Percentiles rank a stretch among this genome's conserved stretches.
phyloP scores from a whole-genome alignment of 2,113 vertebrate genomes.

The Antigone vipio region DNA sequence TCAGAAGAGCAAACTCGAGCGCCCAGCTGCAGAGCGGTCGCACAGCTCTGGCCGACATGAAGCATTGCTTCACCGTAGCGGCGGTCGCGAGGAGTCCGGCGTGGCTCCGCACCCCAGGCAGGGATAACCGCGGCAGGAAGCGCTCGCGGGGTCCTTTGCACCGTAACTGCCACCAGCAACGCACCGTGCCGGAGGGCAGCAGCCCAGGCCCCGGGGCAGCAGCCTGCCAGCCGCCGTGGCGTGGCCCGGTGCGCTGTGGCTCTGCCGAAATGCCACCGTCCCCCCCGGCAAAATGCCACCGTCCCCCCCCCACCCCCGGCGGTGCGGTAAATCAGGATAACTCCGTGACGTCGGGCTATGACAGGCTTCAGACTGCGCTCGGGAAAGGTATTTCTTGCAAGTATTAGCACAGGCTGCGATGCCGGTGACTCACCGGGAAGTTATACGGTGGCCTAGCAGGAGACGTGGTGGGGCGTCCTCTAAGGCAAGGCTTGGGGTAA shows the following conservation, averaged over 20 bases:
- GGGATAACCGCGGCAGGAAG: neutral
- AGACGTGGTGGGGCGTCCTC: too few relatives aligned
- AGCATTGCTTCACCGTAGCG: accelerated
- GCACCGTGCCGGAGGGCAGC: accelerated
- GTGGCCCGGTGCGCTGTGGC: neutral
- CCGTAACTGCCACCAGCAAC: neutral
- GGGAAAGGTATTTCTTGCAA: neutral
- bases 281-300: neutral
- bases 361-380: neutral
- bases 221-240: neutral
- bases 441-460: neutral
- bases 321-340: neutral
- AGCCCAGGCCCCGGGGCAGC: neutral
- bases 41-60: accelerated
- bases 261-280: neutral
- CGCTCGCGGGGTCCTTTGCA: neutral
- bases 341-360: neutral
- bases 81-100: accelerated
- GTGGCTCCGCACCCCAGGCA: too few relatives aligned
- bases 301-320: neutral
- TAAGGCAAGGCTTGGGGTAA: neutral
- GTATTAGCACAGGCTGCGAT: neutral
- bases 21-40: neutral
- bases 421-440: neutral
- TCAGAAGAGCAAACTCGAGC: neutral